These are phyloP conservation scores for Mormoops blainvillei DNA, from an alignment of 2,113 vertebrate species.

Conservation along the genomic window DNA sequence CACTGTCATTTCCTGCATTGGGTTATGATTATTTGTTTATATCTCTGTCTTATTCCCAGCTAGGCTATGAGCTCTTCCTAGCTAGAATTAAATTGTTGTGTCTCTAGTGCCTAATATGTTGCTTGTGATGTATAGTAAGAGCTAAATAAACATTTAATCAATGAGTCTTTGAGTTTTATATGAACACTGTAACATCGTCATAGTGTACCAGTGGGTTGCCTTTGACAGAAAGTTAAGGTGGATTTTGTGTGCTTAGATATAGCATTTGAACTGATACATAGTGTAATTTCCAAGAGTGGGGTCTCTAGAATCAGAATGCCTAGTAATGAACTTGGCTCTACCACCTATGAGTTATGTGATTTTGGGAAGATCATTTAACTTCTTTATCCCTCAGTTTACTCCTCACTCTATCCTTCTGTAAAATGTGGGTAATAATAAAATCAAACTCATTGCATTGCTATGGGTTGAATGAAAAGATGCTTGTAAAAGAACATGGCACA, in stretches of 20 bases:
- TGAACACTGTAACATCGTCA: not conserved
- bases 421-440: not conserved
- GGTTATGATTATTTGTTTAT: not conserved
- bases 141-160: not conserved
- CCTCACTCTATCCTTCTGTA: not conserved
- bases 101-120: not conserved
- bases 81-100: not conserved
- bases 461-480: not conserved
- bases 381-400: not conserved
- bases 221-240: not conserved
- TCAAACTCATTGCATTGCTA: not conserved
- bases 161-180: not conserved
- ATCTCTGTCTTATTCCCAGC: not conserved
- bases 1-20: not conserved
- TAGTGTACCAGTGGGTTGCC: not conserved
- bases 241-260: not conserved
- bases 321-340: not conserved
- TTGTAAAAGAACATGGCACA: not conserved
- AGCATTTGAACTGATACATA: not conserved
- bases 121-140: not conserved
- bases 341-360: not conserved
- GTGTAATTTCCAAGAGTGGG: not conserved
- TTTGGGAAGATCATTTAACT: not conserved
- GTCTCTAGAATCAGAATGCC: not conserved
- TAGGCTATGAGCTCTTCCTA: not conserved